phyloP scores from a whole-genome alignment of 2,113 vertebrate species.

The Pseudonaja textilis region DNA sequence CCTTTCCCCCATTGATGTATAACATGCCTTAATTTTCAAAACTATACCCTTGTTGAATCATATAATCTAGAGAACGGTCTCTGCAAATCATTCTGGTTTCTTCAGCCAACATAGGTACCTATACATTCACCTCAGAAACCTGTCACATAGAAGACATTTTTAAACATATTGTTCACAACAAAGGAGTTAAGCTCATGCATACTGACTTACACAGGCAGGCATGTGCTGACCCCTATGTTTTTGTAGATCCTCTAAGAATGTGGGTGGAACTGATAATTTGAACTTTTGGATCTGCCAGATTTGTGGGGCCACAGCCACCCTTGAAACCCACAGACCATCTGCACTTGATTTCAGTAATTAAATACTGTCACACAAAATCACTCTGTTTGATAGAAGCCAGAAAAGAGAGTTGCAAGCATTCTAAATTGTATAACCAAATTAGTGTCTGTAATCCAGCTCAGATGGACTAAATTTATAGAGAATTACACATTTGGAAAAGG shows the following conservation, averaged over 20 bases:
- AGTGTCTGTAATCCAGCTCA: constrained; percentile 13
- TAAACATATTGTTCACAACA: not conserved
- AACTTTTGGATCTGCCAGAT: not conserved
- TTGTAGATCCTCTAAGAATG: not conserved
- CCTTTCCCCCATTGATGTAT: not conserved
- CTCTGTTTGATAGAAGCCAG: constrained; percentile 27
- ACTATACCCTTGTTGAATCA: not conserved
- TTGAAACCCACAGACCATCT: constrained; percentile 2
- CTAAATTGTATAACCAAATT: constrained; percentile 9
- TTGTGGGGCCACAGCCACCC: not conserved
- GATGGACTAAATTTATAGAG: constrained; percentile 9
- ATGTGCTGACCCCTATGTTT: not conserved
- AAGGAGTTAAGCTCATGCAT: not conserved
- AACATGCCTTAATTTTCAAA: not conserved
- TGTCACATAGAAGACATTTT: not conserved
- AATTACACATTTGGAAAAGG: not conserved
- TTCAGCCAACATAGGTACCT: not conserved
- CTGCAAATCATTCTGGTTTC: not conserved
- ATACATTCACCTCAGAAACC: not conserved
- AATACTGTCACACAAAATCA: not conserved
- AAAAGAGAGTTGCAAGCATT: constrained; percentile 22
- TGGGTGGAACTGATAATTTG: not conserved
- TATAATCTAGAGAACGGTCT: not conserved
- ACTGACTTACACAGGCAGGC: not conserved
- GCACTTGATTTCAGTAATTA: constrained; percentile 17